Evolutionary conservation across 2,113 vertebrate species (phyloP).

Genomic region (Gadus chalcogrammus): DNA sequence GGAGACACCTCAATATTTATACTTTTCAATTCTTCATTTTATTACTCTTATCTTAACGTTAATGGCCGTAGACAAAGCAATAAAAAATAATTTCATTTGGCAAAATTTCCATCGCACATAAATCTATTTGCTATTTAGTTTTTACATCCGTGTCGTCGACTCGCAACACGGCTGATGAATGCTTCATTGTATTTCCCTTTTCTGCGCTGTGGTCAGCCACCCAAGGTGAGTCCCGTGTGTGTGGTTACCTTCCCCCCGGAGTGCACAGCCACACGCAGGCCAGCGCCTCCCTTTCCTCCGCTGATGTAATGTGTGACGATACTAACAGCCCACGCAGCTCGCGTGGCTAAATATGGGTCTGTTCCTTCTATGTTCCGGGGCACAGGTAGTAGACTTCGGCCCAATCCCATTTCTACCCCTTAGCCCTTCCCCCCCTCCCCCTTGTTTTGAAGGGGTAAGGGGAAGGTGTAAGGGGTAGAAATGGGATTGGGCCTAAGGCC

Average conservation of each 20-base stretch:
- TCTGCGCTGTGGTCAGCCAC: conserved; percentile 45
- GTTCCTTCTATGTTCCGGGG: no score
- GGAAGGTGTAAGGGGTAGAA: no score
- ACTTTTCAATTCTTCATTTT: not conserved
- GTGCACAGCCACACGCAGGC: conserved; percentile 38
- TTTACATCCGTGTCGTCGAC: not conserved
- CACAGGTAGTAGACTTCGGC: no score
- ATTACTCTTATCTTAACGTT: conserved; percentile 2
- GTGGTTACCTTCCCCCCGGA: conserved; percentile 22
- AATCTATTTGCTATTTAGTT: not conserved
- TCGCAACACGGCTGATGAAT: not conserved
- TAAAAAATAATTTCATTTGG: no score
- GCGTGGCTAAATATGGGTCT: no score
- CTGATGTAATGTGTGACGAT: conserved; percentile 35
- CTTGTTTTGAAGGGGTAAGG: no score
- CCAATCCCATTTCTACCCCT: no score
- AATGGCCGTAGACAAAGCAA: no score
- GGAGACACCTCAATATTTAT: not conserved
- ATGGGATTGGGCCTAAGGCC: no score
- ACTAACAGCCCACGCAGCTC: conserved; percentile 35
- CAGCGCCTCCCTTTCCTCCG: conserved; percentile 17
- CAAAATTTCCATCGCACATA: no score
- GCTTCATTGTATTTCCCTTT: conserved; percentile 4
- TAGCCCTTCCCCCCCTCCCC: no score
- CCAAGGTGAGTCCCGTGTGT: not conserved